Evolutionary conservation across 2,113 vertebrate species (phyloP).

Genomic region (Aix galericulata): DNA sequence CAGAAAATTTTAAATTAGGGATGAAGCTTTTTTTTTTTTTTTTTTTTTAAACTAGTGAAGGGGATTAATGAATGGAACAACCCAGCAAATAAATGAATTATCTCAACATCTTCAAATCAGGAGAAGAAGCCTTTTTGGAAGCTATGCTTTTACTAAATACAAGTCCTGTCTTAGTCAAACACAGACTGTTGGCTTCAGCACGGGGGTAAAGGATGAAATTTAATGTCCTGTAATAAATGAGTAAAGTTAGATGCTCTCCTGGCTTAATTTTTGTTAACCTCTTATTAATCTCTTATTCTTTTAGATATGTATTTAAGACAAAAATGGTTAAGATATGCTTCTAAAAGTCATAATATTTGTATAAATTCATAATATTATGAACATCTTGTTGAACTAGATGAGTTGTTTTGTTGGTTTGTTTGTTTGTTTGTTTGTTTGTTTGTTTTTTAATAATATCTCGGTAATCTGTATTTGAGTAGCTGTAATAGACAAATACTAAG

Average conservation of each 20-base stretch:
- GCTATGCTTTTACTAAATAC: background rate
- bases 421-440: background rate
- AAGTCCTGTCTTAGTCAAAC: background rate
- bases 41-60: background rate
- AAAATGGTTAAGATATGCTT: background rate
- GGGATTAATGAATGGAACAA: background rate
- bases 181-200: background rate
- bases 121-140: background rate
- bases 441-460: background rate
- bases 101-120: constrained; percentile 2
- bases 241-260: background rate
- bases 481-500: background rate
- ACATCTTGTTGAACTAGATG: background rate
- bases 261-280: background rate
- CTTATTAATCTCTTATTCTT: background rate
- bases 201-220: background rate
- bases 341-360: background rate
- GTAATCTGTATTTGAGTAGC: background rate
- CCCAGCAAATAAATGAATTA: background rate
- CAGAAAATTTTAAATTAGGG: background rate
- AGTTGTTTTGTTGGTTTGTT: no score
- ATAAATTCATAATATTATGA: background rate
- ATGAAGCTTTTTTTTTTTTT: background rate
- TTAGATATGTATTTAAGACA: background rate
- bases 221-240: background rate